A percentile compares a stretch with the other conserved stretches of the same genome.
These are phyloP conservation scores for Pissodes strobi DNA, from an alignment of 1,140 invertebrate genomes.

Conservation along the genomic window DNA sequence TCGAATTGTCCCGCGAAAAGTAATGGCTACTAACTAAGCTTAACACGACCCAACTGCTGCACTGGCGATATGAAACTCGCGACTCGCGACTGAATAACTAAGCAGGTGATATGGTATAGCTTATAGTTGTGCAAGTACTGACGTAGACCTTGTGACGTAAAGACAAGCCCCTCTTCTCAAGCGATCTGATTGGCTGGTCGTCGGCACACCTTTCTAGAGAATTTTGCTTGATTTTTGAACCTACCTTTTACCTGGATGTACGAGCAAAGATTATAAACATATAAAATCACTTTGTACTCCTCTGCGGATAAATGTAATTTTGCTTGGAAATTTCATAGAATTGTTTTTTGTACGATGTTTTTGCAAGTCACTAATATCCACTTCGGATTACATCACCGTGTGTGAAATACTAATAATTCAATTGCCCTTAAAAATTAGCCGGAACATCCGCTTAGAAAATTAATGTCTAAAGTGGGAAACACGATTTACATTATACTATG, in stretches of 20 bases:
- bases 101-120: constrained; percentile 38
- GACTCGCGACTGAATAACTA: constrained; percentile 28
- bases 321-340: constrained; percentile 9
- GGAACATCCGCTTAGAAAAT: too few relatives aligned
- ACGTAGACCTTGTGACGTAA: constrained; percentile 35
- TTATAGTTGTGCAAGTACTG: constrained; percentile 30
- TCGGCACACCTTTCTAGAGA: constrained; percentile 29
- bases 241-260: constrained; percentile 13
- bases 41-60: constrained; percentile 5
- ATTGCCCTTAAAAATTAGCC: too few relatives aligned
- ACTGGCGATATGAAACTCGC: constrained; percentile 27
- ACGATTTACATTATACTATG: too few relatives aligned
- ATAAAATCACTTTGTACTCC: too few relatives aligned
- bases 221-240: constrained; percentile 13
- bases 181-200: constrained; percentile 22
- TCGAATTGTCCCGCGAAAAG: constrained; percentile 24
- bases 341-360: too few relatives aligned
- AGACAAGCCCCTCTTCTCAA: constrained; percentile 24
- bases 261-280: constrained; percentile 1
- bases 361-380: too few relatives aligned
- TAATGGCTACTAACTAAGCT: constrained; percentile 1
- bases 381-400: too few relatives aligned
- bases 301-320: constrained; percentile 11
- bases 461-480: too few relatives aligned
- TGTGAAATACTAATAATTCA: too few relatives aligned